Evolutionary conservation across 2,113 vertebrate species (phyloP).

Genomic region (Herpailurus yagouaroundi): DNA sequence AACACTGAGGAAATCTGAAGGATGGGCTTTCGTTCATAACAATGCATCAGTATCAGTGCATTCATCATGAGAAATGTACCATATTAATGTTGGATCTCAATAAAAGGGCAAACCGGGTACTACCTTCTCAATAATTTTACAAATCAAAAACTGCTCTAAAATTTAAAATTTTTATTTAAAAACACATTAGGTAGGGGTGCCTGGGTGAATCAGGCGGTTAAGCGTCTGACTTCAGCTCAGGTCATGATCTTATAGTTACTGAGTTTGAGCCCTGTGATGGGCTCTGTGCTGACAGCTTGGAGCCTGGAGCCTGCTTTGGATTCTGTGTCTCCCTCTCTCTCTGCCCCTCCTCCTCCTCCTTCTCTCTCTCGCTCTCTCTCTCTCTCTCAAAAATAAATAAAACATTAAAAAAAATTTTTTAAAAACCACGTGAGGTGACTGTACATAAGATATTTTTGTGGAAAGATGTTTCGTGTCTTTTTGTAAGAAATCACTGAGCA

Average conservation of each 20-base stretch:
- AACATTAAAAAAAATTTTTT: too few species aligned
- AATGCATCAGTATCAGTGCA: neutral
- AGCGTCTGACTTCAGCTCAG: too few species aligned
- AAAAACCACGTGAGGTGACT: neutral
- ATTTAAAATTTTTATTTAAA: neutral
- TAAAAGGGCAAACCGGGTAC: neutral
- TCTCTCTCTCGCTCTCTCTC: too few species aligned
- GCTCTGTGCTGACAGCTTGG: too few species aligned
- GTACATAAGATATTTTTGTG: neutral
- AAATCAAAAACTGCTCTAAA: neutral
- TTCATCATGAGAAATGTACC: neutral
- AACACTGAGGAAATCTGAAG: neutral
- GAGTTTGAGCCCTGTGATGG: too few species aligned
- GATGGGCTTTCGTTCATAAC: neutral
- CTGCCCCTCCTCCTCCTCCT: too few species aligned
- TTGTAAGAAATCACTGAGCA: neutral
- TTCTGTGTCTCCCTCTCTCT: too few species aligned
- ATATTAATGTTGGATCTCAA: neutral
- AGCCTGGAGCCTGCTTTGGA: too few species aligned
- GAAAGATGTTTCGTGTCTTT: neutral
- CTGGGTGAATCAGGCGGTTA: too few species aligned
- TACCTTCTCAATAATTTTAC: neutral
- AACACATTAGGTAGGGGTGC: neutral
- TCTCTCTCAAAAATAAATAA: too few species aligned
- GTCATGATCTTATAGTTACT: too few species aligned